Conservation (phyloP, 2,888 invertebrate species). For the Lymantria monacha region DNA sequence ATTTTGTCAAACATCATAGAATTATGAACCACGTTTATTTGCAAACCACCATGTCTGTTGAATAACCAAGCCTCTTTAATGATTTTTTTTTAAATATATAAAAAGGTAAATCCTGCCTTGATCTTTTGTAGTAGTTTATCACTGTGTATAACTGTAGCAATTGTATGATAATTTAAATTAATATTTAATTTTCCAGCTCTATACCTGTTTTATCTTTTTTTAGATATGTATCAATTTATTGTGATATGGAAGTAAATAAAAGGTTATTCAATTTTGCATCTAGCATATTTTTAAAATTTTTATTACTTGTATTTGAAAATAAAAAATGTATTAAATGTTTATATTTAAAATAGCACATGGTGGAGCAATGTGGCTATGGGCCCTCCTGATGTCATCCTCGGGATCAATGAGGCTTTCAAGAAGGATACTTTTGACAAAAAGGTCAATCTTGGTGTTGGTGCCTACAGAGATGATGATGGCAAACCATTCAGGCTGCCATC, state of each 20-base stretch:
- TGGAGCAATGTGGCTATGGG: conserved; percentile 97
- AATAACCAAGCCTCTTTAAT: too few species aligned
- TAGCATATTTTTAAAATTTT: neutral
- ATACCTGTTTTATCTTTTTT: neutral
- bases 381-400: conserved; percentile 98
- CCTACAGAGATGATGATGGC: conserved; percentile 98
- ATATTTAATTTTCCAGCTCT: too few species aligned
- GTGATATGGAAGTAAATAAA: conserved; percentile 1
- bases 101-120: too few species aligned
- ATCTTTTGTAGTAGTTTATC: too few species aligned
- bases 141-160: too few species aligned
- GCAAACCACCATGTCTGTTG: too few species aligned
- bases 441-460: conserved; percentile 97
- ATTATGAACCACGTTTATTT: neutral
- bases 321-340: too few species aligned
- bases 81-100: too few species aligned
- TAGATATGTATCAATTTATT: conserved; percentile 5
- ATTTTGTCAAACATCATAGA: too few species aligned
- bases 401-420: conserved; percentile 98
- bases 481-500: conserved; percentile 97
- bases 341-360: conserved; percentile 85
- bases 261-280: conserved; percentile 1
- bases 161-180: too few species aligned
- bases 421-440: conserved; percentile 95
- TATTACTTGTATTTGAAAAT: neutral